Base-by-base conservation (phyloP, 2,888 invertebrate species). In the Chloroclystis v-ata region DNA sequence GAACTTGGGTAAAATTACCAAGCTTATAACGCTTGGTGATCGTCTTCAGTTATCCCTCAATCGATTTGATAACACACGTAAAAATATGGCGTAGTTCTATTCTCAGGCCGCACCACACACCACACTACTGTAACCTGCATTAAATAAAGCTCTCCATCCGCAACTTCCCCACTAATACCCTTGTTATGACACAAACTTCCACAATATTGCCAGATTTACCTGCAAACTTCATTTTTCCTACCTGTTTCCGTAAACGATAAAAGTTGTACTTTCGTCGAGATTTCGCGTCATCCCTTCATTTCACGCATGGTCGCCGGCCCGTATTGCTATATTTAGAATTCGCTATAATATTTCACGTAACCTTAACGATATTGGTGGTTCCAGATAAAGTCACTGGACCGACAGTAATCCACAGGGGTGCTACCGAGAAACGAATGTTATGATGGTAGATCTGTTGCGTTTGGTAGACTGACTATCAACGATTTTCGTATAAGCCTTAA, bases 271-370 rank as follows among this genome's bases (percentile, higher is more conserved):
- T 54, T 56, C 33, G 50, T 47, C 38, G 28, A 46, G 59, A 65
- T 57, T 54, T 55, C 48, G 54, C 63, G 62, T 65, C 67, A 64
- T 66, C 64, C 69, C 59, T 64, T 60, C 65, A 82, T 82, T 74
- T 75, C 73, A 76, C 67, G 75, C 74, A 64, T 73, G 75, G 75
- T 67, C 68, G 67, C 59, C 61, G 63, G 50, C 63, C 60, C 67
- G 66, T 76, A 78, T 80, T 74, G 69, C 72, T 75, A 75, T 79
- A 79, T 82, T 78, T 79, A 77, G 75, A 77, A 69, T 71, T 75
- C 60, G 70, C 69, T 67, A 75, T 67, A 75, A 71, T 73, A 69
- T 75, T 69, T 67, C 65, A 67, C 67, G 58, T 62, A 63, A 73
- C 77, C 76, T 75, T 71, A 67, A 68, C 67, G 67, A 69, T 61